phyloP scores from a whole-genome alignment of 2,888 invertebrate genomes.

The Allophyes oxyacanthae region DNA sequence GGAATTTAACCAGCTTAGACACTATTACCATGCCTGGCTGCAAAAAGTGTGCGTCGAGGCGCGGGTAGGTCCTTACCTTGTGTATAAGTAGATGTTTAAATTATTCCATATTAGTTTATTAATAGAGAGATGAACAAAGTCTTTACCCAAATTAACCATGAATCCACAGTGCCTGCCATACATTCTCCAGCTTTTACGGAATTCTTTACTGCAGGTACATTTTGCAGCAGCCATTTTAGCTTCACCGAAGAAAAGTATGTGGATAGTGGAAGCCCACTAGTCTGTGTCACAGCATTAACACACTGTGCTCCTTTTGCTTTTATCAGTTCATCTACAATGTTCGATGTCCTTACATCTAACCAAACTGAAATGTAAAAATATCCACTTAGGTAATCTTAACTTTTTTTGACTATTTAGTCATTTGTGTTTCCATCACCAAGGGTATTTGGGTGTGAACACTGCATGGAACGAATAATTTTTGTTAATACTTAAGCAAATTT shows the following conservation, averaged over 20 bases:
- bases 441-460: too few relatives aligned
- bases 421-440: too few relatives aligned
- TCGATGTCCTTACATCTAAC: slow-evolving; percentile 96
- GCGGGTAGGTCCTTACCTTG: too few relatives aligned
- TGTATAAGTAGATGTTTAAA: too few relatives aligned
- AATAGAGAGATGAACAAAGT: not conserved
- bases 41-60: too few relatives aligned
- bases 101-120: too few relatives aligned
- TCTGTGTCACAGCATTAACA: slow-evolving; percentile 78
- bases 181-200: slow-evolving; percentile 92
- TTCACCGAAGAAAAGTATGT: slow-evolving; percentile 99
- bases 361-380: slow-evolving; percentile 91
- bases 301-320: slow-evolving; percentile 79
- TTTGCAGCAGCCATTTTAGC: slow-evolving; percentile 97
- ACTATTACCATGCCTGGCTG: too few relatives aligned
- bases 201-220: slow-evolving; percentile 92
- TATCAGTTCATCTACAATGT: slow-evolving; percentile 93
- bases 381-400: too few relatives aligned
- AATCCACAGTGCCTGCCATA: slow-evolving; percentile 96
- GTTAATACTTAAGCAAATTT: too few relatives aligned
- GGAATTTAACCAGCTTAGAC: too few relatives aligned
- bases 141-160: slow-evolving; percentile 97
- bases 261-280: slow-evolving; percentile 97
- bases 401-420: too few relatives aligned
- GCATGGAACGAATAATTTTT: too few relatives aligned